Evolutionary conservation across 2,113 vertebrate genomes (phyloP).

Genomic region (Ochotona curzoniae): DNA sequence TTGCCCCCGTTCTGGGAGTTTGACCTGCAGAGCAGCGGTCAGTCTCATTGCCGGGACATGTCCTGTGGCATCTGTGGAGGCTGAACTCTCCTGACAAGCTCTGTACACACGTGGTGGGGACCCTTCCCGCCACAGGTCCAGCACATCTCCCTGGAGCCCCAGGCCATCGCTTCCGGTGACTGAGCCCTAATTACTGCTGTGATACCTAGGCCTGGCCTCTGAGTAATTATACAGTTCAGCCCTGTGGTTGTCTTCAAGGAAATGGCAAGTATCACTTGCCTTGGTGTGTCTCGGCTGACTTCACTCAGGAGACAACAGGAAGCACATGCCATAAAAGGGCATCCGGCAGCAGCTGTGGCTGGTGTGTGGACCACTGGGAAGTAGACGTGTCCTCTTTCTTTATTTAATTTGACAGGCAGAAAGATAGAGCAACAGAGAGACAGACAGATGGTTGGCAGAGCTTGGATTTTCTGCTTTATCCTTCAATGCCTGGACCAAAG

Average conservation of each 20-base stretch:
- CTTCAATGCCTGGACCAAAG: too few relatives aligned
- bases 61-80: neutral
- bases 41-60: neutral
- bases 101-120: neutral
- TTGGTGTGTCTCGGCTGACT: slow-evolving; percentile 53
- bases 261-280: slow-evolving; percentile 71
- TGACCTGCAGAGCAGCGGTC: neutral
- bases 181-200: slow-evolving; percentile 21
- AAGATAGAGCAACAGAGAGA: too few relatives aligned
- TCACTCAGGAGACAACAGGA: slow-evolving; percentile 71
- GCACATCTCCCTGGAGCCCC: neutral
- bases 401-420: too few relatives aligned
- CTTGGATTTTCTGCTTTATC: too few relatives aligned
- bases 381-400: neutral
- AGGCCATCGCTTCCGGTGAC: neutral
- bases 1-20: neutral
- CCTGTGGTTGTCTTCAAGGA: slow-evolving; percentile 80
- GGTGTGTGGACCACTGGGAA: neutral
- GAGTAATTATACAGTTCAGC: slow-evolving; percentile 66
- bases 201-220: slow-evolving; percentile 43
- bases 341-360: slow-evolving; percentile 22
- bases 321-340: slow-evolving; percentile 72
- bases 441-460: too few relatives aligned
- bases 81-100: neutral
- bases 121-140: neutral